phyloP scores from a whole-genome alignment of 2,888 invertebrate species.

The Catocala fraxini region DNA sequence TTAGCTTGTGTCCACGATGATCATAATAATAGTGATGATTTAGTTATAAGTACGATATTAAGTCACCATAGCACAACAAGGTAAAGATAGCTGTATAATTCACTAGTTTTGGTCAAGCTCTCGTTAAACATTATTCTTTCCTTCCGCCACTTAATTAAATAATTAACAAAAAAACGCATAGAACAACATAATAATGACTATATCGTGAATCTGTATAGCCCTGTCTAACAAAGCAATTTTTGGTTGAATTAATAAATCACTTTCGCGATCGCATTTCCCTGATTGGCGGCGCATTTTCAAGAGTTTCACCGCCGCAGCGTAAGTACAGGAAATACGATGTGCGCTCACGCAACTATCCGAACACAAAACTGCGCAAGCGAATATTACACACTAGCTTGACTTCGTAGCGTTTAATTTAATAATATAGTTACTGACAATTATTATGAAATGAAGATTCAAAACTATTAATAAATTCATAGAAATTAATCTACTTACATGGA shows the following conservation, averaged over 20 bases:
- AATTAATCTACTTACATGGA: too few species aligned
- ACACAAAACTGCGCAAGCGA: constrained; percentile 22
- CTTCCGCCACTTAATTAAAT: background rate
- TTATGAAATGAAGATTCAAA: too few species aligned
- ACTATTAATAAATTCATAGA: too few species aligned
- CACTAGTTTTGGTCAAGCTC: too few species aligned
- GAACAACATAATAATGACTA: constrained; percentile 2
- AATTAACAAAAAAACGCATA: background rate
- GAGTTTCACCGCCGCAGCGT: constrained; percentile 74
- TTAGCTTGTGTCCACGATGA: too few species aligned
- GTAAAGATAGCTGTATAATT: too few species aligned
- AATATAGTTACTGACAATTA: too few species aligned
- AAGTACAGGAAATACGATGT: constrained; percentile 67
- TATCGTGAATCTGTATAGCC: constrained; percentile 17
- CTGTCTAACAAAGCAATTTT: constrained; percentile 58
- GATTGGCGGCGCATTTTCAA: constrained; percentile 76
- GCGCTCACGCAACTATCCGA: constrained; percentile 68
- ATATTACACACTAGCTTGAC: constrained; percentile 6
- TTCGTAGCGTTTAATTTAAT: background rate
- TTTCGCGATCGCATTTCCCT: constrained; percentile 80
- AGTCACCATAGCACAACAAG: too few species aligned
- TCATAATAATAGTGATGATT: too few species aligned
- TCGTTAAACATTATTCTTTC: background rate
- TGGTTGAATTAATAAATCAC: constrained; percentile 82
- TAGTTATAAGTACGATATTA: too few species aligned